These are phyloP conservation scores for Hippocampus zosterae DNA, from an alignment of 2,113 vertebrate genomes.

Conservation along the genomic window DNA sequence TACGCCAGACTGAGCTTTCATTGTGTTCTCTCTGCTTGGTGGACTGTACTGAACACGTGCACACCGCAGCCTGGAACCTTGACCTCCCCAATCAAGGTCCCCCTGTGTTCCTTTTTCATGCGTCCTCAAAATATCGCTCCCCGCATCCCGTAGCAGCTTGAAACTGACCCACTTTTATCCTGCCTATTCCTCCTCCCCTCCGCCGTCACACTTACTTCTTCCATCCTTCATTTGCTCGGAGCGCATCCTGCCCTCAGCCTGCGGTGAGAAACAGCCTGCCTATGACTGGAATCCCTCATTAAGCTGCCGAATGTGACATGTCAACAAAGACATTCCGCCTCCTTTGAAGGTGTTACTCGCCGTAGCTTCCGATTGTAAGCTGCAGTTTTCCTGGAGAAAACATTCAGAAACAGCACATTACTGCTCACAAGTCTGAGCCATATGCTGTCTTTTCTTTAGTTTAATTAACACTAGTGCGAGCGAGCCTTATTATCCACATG, in stretches of 20 bases:
- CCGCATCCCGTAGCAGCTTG: constrained; percentile 1
- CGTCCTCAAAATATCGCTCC: constrained; percentile 12
- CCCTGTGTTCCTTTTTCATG: constrained; percentile 7
- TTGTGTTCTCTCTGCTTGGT: constrained; percentile 25
- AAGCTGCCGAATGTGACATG: constrained; percentile 40
- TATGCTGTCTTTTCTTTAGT: constrained; percentile 12
- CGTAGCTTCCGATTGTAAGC: constrained; percentile 6
- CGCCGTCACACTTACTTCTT: not conserved
- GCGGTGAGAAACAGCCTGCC: constrained; percentile 20
- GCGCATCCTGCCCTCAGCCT: constrained; percentile 21
- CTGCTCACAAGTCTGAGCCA: not conserved
- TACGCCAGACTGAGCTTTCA: constrained; percentile 20
- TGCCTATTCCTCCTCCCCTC: not conserved
- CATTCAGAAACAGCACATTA: not conserved
- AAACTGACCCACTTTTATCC: constrained; percentile 31
- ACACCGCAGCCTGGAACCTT: constrained; percentile 39
- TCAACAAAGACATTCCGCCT: constrained; percentile 36
- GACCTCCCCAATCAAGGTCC: constrained; percentile 24
- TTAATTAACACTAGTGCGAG: constrained; percentile 47
- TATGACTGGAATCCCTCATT: constrained; percentile 53
- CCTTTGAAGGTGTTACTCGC: constrained; percentile 8
- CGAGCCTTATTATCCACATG: constrained; percentile 29
- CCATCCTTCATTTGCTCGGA: constrained; percentile 12
- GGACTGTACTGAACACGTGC: constrained; percentile 49
- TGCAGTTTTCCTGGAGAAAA: not conserved